Percentiles rank a stretch among this genome's conserved stretches.
Conservation (phyloP, 2,113 vertebrate species). For the Corythornis madagascariensis region DNA sequence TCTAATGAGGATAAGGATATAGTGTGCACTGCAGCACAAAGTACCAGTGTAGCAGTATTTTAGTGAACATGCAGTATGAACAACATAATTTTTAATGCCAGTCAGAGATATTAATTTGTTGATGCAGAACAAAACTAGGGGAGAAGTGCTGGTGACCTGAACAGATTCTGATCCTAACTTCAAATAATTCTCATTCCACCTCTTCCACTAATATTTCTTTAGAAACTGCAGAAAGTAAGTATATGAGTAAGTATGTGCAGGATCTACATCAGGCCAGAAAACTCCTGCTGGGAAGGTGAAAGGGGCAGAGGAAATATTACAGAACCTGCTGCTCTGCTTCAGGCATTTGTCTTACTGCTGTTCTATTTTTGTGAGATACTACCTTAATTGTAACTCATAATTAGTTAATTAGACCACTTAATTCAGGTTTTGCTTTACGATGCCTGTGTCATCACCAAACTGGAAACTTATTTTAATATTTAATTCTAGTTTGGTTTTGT, state of each 20-base stretch:
- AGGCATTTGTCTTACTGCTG: not conserved
- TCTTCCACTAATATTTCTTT: not conserved
- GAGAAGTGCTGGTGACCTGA: not conserved
- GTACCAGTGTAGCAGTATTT: not conserved
- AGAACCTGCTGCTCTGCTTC: not conserved
- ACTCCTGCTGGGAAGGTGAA: not conserved
- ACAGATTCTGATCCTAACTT: not conserved
- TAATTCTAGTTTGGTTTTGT: not conserved
- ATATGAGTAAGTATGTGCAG: not conserved
- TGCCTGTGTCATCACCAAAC: not conserved
- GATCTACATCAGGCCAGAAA: not conserved
- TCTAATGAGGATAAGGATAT: not conserved
- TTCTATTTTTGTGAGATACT: not conserved
- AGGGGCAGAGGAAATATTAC: not conserved
- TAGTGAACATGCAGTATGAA: not conserved
- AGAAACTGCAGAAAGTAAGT: not conserved
- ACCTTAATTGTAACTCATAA: slow-evolving; percentile 13
- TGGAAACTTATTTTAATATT: not conserved
- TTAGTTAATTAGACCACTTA: slow-evolving; percentile 32
- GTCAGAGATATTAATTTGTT: not conserved
- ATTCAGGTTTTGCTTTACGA: not conserved
- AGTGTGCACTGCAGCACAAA: not conserved
- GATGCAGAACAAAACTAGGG: not conserved
- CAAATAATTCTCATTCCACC: not conserved
- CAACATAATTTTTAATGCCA: not conserved